Base-by-base conservation (phyloP, 2,888 invertebrate genomes). In the Helicoverpa assulta region DNA sequence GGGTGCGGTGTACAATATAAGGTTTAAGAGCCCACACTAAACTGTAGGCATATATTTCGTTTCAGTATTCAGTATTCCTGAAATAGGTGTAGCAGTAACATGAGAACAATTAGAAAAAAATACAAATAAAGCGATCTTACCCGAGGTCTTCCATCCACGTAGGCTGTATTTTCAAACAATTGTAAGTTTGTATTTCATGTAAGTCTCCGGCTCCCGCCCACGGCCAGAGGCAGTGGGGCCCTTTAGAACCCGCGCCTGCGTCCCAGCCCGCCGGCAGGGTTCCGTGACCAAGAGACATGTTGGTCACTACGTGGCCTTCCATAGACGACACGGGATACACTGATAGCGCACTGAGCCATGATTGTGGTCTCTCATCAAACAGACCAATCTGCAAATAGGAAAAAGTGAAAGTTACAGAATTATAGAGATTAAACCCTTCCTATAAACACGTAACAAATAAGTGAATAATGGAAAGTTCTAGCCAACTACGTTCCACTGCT, bases 111-210 rank as follows among this genome's bases (percentile, higher is more conserved):
- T 10, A 0, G 1, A 12, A 1, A 14, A 14, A n/a, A 8, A 50
- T 64, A 40, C 4, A 6, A 16, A 40, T 18, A 21, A 14, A 26
- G 29, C 1, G 14, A 19, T 87, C 94, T 91, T 76, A 95, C 95
- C 89, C 91, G 74, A 91, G 88, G 75, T 98, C 97, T 84, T 96
- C 96, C 98, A 98, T 98, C 98, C 98, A 98, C 29, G 97, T 98
- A 0, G 98, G 98, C 88, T 97, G 97, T 74, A 98, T 98, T 88
- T 97, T 97, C 29, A 98, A 92, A 86, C 98, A 98, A 82, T 97
- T 97, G 62, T 96, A 96, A 54, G 97, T 96, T 40, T 97, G 91
- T 72, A 97, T 96, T 21, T 94, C 95, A n/a, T 90, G n/a, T 3
- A 2, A 91, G 78, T 96, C 96, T 59, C 96, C 96, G 55, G 97